Base-by-base conservation (phyloP, 2,113 vertebrate genomes). In the Turdus rufiventris region DNA sequence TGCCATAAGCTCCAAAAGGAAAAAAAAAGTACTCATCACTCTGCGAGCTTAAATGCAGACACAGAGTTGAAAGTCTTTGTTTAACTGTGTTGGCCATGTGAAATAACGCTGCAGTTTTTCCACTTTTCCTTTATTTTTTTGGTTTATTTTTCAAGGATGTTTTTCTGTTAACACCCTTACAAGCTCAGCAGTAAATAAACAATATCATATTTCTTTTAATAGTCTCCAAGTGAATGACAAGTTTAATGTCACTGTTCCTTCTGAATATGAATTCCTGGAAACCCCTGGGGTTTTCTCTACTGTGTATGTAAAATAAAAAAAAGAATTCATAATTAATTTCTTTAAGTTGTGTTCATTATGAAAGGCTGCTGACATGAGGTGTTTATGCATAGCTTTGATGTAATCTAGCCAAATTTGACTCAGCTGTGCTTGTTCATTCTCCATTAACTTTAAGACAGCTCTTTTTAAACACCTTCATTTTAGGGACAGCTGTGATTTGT, bases 211-310 rank as follows among this genome's bases (percentile, higher is more conserved):
- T 93, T 80, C 47, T 81, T 91, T 51, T 70, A 77, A 53, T 63
- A 84, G 31, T 67, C 31, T 86, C 34, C 28, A 60, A 70, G 38
- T 51, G 68, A 92, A 38, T 85, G 72, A 62, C 60, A 79, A 77
- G 21, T 58, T 83, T 79, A 66, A 58, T 60, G 47, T 75, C 38
- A 48, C 21, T 91, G 29, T 80, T 88, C 48, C 47, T 84, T 86
- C 43, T 88, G 51, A 93, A 45, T 73, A 90, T 75, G 58, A 82
- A 85, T 86, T 91, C 72, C 43, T 84, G 63, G 76, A 91, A 92
- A 74, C 73, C 80, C 51, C 78, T 43, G 63, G 38, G 73, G 38
- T 88, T 67, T 92, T 88, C 56, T 91, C 60, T 68, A 36, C n/a
- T 43, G 36, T 2, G 0, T 62, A 42, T 48, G 19, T 67, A 65